Evolutionary conservation across 2,797 vertebrate genomes (phyloP), one percentile per base, ranked within the genome.

Genomic region (Siniperca scherzeri): DNA sequence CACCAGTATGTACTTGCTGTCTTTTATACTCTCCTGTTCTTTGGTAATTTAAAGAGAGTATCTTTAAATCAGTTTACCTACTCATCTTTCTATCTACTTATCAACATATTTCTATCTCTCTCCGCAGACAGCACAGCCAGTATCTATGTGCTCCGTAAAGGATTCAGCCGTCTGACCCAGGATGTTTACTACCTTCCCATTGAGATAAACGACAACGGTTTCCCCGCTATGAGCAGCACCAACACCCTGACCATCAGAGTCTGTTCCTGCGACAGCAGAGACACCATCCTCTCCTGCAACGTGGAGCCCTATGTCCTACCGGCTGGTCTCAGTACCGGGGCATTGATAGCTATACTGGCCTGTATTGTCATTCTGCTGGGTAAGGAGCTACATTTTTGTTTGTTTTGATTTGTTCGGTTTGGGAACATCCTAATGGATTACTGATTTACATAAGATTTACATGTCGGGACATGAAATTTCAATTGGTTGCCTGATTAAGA

Each of bases 331-430:
- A 99, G 98, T 94, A 99, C 98, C 0, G 98, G 98, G 0, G 98
- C 98, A 0, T 95, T 99, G 48, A 97, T 99, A 0, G 98, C 98
- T 74, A 99, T 99, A 82, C 96, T 99, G 2, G 98, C 98, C 82
- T 99, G 98, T 82, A 99, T 99, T 3, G 97, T 99, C 87, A 99
- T 99, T 19, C 93, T 99, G 40, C 89, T 99, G 48, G 98, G 98
- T 99, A 93, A 96, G 91, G 3, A 78, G 44, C 38, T 22, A 17
- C 36, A 7, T 7, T 17, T 22, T 7, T 17, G 27, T 0, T 22
- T 36, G 21, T 67, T 57, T 30, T 44, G 33, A 53, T 71, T 19
- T n/a, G n/a, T 42, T 12, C 3, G 22, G 25, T 33, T 46, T 42
- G 16, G 17, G 12, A 36, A 36, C 0, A 22, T 2, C 13, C 36